phyloP scores from a whole-genome alignment of 2,888 invertebrate genomes.

The Acheta domesticus region DNA sequence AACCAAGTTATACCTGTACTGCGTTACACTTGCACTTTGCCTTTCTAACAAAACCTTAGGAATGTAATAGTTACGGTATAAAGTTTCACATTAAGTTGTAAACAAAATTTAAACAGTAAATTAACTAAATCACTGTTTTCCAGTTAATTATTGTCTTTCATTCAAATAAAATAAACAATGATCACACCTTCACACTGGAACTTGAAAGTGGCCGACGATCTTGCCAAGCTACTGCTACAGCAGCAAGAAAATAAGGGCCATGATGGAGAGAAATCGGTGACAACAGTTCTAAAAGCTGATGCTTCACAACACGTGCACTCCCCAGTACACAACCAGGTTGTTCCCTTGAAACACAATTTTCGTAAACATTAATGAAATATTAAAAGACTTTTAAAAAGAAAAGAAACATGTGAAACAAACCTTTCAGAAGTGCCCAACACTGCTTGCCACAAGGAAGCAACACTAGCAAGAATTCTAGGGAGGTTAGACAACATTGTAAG shows the following conservation, averaged over 20 bases:
- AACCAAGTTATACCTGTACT: no score
- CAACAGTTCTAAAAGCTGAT: constrained; percentile 74
- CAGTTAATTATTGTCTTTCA: not conserved
- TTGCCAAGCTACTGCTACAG: constrained; percentile 83
- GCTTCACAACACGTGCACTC: constrained; percentile 65
- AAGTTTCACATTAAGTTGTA: no score
- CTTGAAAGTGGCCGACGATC: constrained; percentile 50
- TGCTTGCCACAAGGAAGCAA: constrained; percentile 76
- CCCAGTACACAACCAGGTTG: constrained; percentile 56
- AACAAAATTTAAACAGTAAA: no score
- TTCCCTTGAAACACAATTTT: constrained; percentile 46
- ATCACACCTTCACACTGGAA: constrained; percentile 3
- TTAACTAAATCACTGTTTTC: no score
- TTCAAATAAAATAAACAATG: not conserved
- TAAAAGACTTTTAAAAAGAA: not conserved
- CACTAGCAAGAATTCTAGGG: constrained; percentile 75
- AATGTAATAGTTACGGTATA: no score
- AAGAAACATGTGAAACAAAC: not conserved
- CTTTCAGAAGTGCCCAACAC: constrained; percentile 43
- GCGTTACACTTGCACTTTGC: no score
- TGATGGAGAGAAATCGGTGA: constrained; percentile 82
- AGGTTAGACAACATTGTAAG: constrained; percentile 73
- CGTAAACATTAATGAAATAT: constrained; percentile 21
- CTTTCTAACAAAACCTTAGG: no score
- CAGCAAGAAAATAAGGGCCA: constrained; percentile 73